Conservation (phyloP, 2,888 invertebrate species). For the Patella ulyssiponensis region DNA sequence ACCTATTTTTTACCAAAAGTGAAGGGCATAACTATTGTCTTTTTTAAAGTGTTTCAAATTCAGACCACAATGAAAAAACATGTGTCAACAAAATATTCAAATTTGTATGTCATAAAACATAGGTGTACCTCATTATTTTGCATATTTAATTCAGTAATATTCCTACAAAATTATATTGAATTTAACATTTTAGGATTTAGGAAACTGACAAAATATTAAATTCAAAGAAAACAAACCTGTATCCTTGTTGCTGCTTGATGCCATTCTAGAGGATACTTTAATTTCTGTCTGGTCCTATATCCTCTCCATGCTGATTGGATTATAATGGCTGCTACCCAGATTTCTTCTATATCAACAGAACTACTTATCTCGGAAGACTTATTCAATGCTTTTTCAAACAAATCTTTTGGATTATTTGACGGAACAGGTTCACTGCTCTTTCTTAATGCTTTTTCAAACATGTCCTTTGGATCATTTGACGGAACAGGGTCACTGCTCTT, state of each 20-base stretch:
- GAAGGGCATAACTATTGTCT: no score
- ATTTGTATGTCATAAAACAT: no score
- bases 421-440: not conserved
- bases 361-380: not conserved
- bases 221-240: constrained; percentile 41
- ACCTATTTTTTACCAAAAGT: no score
- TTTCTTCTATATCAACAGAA: not conserved
- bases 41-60: no score
- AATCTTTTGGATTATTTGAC: constrained; percentile 47
- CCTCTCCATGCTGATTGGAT: constrained; percentile 56
- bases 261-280: constrained; percentile 36
- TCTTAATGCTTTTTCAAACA: constrained; percentile 50
- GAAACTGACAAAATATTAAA: not conserved
- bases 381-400: constrained; percentile 49
- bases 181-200: not conserved
- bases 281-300: constrained; percentile 36
- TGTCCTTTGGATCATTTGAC: constrained; percentile 48
- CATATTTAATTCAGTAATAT: no score
- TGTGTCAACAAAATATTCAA: no score
- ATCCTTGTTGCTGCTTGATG: constrained; percentile 54
- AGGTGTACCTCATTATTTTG: no score
- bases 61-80: no score
- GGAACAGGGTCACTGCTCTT: not conserved
- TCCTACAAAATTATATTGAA: no score
- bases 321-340: constrained; percentile 45